These are phyloP conservation scores for Helogale parvula DNA, from an alignment of 2,113 vertebrate species.

Conservation along the genomic window DNA sequence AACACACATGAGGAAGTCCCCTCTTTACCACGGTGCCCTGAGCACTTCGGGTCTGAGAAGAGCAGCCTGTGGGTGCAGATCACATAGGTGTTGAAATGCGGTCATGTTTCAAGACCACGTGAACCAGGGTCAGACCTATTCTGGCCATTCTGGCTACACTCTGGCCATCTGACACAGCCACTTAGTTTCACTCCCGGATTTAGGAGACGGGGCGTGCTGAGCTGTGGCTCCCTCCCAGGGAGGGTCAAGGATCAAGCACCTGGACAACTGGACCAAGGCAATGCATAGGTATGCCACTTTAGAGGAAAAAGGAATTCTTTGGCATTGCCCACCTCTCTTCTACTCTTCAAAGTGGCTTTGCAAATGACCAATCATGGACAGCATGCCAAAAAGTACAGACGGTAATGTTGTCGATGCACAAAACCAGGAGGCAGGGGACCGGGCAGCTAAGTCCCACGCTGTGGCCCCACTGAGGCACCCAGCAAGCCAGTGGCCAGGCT, in stretches of 20 bases:
- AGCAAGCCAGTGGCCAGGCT: background rate
- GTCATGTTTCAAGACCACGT: background rate
- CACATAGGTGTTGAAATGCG: background rate
- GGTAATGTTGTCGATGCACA: background rate
- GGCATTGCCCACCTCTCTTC: background rate
- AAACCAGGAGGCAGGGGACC: background rate
- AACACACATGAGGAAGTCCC: background rate
- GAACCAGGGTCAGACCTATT: background rate
- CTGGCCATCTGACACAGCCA: background rate
- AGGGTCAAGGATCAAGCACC: background rate
- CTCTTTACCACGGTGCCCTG: background rate
- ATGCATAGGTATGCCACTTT: background rate
- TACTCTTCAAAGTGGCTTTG: background rate
- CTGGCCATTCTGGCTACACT: background rate
- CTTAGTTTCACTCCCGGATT: background rate
- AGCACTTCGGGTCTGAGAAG: background rate
- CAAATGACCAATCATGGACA: background rate
- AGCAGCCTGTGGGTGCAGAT: background rate
- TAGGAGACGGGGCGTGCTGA: background rate
- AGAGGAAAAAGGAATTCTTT: background rate
- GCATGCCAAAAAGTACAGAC: background rate
- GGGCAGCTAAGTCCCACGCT: background rate
- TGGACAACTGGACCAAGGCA: background rate
- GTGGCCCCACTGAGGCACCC: background rate
- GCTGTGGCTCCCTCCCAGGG: too few relatives aligned